A percentile compares a stretch with the other conserved stretches of the same genome.
Conservation (phyloP, 2,888 invertebrate species). For the Patella pellucida region DNA sequence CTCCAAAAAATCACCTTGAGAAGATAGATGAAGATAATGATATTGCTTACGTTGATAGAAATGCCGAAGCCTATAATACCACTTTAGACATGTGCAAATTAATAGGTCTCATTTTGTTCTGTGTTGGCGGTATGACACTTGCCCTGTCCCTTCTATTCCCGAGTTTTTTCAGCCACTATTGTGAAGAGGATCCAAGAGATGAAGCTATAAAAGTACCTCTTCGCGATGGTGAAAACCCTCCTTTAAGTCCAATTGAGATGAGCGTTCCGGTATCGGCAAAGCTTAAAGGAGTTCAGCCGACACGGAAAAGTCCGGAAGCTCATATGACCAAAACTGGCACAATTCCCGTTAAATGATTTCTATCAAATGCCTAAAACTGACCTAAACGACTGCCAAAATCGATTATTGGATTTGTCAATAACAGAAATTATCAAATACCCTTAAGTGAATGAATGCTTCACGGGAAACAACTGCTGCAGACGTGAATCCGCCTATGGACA, state of each 20-base stretch:
- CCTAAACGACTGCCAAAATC: too few species aligned
- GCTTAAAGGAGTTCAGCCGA: constrained; percentile 69
- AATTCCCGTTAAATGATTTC: constrained; percentile 15
- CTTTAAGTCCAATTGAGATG: constrained; percentile 62
- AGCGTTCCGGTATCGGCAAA: constrained; percentile 67
- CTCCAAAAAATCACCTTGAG: constrained; percentile 57
- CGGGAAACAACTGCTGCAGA: too few species aligned
- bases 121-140: constrained; percentile 72
- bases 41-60: constrained; percentile 64
- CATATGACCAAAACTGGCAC: constrained; percentile 53
- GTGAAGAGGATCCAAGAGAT: constrained; percentile 63
- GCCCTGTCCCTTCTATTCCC: constrained; percentile 72
- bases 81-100: constrained; percentile 73
- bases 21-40: constrained; percentile 65
- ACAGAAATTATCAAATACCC: too few species aligned
- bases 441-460: too few species aligned
- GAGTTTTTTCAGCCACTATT: constrained; percentile 71
- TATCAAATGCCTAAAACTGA: too few species aligned
- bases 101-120: constrained; percentile 73
- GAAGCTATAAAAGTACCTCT: constrained; percentile 55
- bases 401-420: too few species aligned
- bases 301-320: constrained; percentile 55
- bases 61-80: constrained; percentile 71
- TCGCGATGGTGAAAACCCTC: constrained; percentile 52
- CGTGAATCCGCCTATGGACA: too few species aligned